Evolutionary conservation across 2,797 vertebrate species (phyloP).

Genomic region (Staurois parvus): DNA sequence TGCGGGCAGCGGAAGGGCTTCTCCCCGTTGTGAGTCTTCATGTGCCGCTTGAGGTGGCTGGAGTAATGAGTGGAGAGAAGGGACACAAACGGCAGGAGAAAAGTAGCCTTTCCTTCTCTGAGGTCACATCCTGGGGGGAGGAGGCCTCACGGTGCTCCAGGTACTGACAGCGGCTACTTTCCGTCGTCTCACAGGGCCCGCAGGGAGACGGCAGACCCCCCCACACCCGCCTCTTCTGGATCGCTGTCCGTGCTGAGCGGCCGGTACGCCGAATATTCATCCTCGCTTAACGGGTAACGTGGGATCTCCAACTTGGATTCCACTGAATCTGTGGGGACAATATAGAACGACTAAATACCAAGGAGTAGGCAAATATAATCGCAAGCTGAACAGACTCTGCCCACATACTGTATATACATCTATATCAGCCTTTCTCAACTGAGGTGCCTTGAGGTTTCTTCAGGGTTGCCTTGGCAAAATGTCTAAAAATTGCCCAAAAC

Average conservation of each 20-base stretch:
- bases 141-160: conserved; percentile 74
- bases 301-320: conserved; percentile 88
- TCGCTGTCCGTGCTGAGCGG: conserved; percentile 89
- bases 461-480: too few species aligned
- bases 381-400: too few species aligned
- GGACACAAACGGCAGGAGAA: conserved; percentile 91
- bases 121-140: conserved; percentile 1
- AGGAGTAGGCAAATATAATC: too few species aligned
- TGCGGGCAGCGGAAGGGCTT: conserved; percentile 92
- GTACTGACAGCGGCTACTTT: conserved; percentile 81
- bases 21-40: conserved; percentile 95
- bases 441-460: too few species aligned
- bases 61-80: conserved; percentile 95
- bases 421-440: too few species aligned
- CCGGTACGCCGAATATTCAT: conserved; percentile 86
- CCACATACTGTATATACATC: too few species aligned
- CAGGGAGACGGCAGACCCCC: conserved; percentile 74
- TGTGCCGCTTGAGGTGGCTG: conserved; percentile 97
- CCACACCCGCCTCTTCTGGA: conserved; percentile 78
- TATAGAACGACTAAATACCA: background rate
- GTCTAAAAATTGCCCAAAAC: too few species aligned
- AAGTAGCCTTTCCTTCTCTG: conserved; percentile 74
- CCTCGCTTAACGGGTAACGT: conserved; percentile 86
- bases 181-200: conserved; percentile 83
- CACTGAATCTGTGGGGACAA: conserved; percentile 78